Evolutionary conservation across 2,797 vertebrate genomes (phyloP), one percentile per base, ranked within the genome.

Genomic region (Pantherophis vulpinus): DNA sequence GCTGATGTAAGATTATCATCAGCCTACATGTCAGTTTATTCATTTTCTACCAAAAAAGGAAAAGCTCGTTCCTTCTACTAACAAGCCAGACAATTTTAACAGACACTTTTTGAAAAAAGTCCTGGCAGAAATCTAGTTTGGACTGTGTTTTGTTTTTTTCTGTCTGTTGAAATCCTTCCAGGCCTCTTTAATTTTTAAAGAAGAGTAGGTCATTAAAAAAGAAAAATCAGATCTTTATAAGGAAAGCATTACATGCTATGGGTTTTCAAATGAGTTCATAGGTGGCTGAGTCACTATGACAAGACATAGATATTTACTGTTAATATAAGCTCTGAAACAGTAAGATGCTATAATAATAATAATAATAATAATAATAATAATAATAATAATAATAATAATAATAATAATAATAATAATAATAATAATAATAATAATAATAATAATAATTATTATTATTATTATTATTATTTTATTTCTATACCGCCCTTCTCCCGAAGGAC

Each of bases 1-100:
- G 12, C 20, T 92, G 86, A 87, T 91, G 51, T 13, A 95, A 93
- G 90, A 92, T 94, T 91, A 96, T 59, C 87, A 96, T 66, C 91
- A 94, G 74, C 55, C 70, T 37, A 86, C 86, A 94, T 94, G 51
- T 32, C 89, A 94, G 42, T 79, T 92, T 23, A 90, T 70, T 95
- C 20, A 86, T 90, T 93, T 94, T 88, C 92, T 92, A 95, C 93
- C 58, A 94, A 95, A 97, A 96, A 95, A 94, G 90, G 86, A 90
- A 91, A 86, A 74, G 54, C 11, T n/a, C 0, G 0, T 70, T 92
- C 12, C 88, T 79, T 93, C 87, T 4, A 2, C 1, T 1, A 23
- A 47, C 92, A 94, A 83, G 79, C 32, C 60, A 3, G 3, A n/a
- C 59, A 58, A 92, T 61, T 91, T 59, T 94, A 92, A 88, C n/a